Evolutionary conservation across 2,113 vertebrate genomes (phyloP).

Genomic region (Pteropus alecto): DNA sequence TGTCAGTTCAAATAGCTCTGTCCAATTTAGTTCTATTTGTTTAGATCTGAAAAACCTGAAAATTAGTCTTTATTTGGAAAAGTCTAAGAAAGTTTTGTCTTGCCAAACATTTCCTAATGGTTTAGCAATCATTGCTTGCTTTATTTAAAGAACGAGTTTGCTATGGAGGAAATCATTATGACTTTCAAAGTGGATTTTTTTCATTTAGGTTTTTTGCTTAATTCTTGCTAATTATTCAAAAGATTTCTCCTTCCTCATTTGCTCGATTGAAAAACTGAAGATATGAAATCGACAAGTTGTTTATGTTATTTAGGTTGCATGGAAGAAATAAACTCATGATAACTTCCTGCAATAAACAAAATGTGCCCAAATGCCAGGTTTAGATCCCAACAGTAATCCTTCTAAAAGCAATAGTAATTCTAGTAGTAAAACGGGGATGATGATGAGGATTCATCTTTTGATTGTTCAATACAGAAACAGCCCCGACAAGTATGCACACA

Average conservation of each 20-base stretch:
- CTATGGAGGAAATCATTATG: background rate
- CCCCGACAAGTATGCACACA: background rate
- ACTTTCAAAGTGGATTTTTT: background rate
- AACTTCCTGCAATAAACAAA: background rate
- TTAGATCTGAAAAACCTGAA: constrained; percentile 33
- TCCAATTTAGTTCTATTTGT: constrained; percentile 45
- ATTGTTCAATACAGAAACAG: background rate
- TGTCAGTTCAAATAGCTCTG: constrained; percentile 35
- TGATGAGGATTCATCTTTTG: background rate
- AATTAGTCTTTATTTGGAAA: constrained; percentile 40
- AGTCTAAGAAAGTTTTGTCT: background rate
- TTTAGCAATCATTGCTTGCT: background rate
- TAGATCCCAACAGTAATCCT: background rate
- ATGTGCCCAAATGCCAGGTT: background rate
- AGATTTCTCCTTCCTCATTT: background rate
- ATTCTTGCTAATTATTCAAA: background rate
- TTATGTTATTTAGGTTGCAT: background rate
- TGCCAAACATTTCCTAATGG: constrained; percentile 11
- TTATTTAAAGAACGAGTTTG: constrained; percentile 43
- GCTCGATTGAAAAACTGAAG: background rate
- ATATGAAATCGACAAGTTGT: background rate
- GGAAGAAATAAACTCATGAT: background rate
- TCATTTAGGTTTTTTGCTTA: background rate
- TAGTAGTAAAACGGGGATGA: background rate
- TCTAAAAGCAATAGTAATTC: background rate